These are phyloP conservation scores for Myodes glareolus DNA, from an alignment of 2,113 vertebrate species.

Conservation along the genomic window DNA sequence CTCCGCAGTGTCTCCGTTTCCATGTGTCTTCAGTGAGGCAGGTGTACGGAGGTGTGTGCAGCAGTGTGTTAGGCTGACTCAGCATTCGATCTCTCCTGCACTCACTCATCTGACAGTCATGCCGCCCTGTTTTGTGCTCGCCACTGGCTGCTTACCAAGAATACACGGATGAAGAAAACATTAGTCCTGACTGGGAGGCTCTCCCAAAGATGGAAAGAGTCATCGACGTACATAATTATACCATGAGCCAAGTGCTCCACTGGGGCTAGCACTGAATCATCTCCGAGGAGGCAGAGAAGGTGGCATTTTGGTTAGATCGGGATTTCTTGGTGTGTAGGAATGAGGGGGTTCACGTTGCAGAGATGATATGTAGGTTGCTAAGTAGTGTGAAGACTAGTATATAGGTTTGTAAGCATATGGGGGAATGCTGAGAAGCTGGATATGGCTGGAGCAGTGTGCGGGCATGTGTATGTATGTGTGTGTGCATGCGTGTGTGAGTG, in stretches of 20 bases:
- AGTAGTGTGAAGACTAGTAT: neutral
- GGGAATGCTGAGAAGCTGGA: neutral
- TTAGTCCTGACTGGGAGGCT: constrained; percentile 33
- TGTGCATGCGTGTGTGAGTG: neutral
- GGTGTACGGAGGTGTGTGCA: neutral
- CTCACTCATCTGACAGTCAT: neutral
- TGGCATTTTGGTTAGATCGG: neutral
- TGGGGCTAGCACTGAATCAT: constrained; percentile 34
- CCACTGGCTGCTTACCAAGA: constrained; percentile 14
- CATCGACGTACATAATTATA: neutral
- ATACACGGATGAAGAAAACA: constrained; percentile 38
- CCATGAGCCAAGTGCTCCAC: neutral
- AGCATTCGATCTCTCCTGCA: neutral
- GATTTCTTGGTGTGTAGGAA: constrained; percentile 31
- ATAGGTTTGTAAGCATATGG: neutral
- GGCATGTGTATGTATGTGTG: neutral
- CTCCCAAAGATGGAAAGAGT: constrained; percentile 25
- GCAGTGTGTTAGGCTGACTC: neutral
- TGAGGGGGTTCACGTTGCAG: neutral
- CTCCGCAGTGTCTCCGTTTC: neutral
- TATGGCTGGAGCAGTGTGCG: neutral
- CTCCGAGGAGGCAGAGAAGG: constrained; percentile 36
- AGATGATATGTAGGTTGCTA: constrained; percentile 34
- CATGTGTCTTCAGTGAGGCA: neutral
- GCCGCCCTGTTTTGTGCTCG: constrained; percentile 27